A percentile compares a stretch with the other conserved stretches of the same genome.
These are phyloP conservation scores for Rhinatrema bivittatum DNA, from an alignment of 2,797 vertebrate genomes.

Conservation along the genomic window DNA sequence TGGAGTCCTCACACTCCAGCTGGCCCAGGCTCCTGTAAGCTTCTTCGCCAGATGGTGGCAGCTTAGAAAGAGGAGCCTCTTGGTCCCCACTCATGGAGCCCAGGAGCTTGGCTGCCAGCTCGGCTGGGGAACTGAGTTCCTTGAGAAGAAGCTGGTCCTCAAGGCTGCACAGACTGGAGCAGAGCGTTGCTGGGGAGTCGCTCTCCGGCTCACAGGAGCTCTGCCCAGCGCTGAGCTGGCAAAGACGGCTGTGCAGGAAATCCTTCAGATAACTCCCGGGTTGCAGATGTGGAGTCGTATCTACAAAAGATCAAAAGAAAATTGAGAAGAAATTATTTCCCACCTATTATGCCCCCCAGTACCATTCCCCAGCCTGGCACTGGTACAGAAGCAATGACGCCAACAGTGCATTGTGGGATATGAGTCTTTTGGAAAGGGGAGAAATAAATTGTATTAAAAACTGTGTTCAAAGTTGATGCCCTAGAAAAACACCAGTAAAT, in stretches of 20 bases:
- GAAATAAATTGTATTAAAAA: no score
- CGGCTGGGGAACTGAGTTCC: conserved; percentile 70
- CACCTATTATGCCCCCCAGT: no score
- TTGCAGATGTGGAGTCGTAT: conserved; percentile 41
- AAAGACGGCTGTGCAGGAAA: conserved; percentile 77
- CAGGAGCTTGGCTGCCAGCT: conserved; percentile 84
- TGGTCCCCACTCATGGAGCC: conserved; percentile 65
- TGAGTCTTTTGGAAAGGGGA: no score
- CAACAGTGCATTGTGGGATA: no score
- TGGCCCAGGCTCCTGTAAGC: conserved; percentile 75
- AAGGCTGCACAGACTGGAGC: conserved; percentile 92
- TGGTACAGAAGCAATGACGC: no score
- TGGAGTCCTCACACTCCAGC: conserved; percentile 77
- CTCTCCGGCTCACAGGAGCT: conserved; percentile 67
- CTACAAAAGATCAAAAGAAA: conserved; percentile 32
- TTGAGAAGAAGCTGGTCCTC: conserved; percentile 77
- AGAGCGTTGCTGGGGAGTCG: conserved; percentile 85
- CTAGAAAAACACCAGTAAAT: no score
- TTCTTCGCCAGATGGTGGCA: conserved; percentile 69
- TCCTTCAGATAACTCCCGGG: conserved; percentile 70
- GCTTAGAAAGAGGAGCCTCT: conserved; percentile 70
- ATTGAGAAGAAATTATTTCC: not conserved
- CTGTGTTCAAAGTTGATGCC: no score
- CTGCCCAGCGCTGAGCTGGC: conserved; percentile 63
- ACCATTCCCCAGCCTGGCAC: no score